Base-by-base conservation (phyloP, 2,113 vertebrate species). In the Sebastes schlegelii region DNA sequence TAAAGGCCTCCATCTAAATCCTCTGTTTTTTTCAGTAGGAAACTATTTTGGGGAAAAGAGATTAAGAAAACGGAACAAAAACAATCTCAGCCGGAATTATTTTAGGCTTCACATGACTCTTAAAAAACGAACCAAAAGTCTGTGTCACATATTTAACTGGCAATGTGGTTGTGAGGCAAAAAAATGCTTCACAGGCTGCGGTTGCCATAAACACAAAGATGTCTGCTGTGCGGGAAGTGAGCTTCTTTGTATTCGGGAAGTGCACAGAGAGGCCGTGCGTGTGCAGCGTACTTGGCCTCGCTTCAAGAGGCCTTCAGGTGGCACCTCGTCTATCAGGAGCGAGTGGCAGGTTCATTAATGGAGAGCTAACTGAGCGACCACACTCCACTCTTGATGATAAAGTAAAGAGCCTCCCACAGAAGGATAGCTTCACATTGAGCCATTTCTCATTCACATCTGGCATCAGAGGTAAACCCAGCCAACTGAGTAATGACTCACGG, bases 301-400 rank as follows among this genome's bases (percentile, higher is more conserved):
- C 70, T 80, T 90, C 90, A 89, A 89, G 88, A 91, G 74, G 67
- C 78, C 86, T 83, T 95, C 89, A 90, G 80, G 83, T 92, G 84
- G 82, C 94, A 95, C 92, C 91, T 92, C 88, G 86, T 95, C 92
- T 86, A 93, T 94, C 91, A 95, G 79, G 66, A 81, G 68, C 55
- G 62, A 88, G 79, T 92, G 92, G 90, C 94, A 95, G 93, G 85
- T 88, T 92, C 89, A 93, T 93, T 94, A 94, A 93, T 87, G 89
- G 87, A 94, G 90, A 91, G 90, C 89, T 86, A 92, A 93, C 90
- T 90, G 64, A 77, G 93, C 83, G 71, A 94, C 93, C 80, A 65
- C 87, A 90, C 43, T 73, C 89, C 89, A 91, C 85, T 86, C 91
- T 87, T 88, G 87, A 93, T 93, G 86, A 91, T 87, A 89, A 86